A percentile compares a stretch with the other conserved stretches of the same genome.
These are phyloP conservation scores for Drosophila athabasca DNA, from an alignment of 1,140 invertebrate species.

Conservation along the genomic window DNA sequence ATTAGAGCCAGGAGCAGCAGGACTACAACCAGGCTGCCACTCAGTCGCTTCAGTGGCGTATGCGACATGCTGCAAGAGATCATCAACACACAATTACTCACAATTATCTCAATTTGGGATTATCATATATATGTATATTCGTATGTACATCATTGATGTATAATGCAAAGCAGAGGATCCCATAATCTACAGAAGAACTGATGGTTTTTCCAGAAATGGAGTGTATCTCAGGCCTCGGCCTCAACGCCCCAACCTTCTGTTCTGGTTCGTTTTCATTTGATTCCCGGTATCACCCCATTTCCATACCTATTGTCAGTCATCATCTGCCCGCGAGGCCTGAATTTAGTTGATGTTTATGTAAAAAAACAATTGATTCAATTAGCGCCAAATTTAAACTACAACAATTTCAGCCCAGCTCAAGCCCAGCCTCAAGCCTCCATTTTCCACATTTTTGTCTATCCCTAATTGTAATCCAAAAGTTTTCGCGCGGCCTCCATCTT, in stretches of 20 bases:
- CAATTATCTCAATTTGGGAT: not conserved
- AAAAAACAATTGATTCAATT: conserved; percentile 78
- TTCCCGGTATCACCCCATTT: conserved; percentile 7
- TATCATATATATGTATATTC: not conserved
- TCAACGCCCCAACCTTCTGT: too few relatives aligned
- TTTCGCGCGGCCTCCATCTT: not conserved
- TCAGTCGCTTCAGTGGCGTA: conserved; percentile 31
- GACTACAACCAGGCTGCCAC: conserved; percentile 26
- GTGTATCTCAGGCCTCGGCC: not conserved
- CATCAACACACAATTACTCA: conserved; percentile 3
- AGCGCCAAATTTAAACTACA: conserved; percentile 52
- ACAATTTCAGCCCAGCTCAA: conserved; percentile 18
- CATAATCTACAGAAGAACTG: too few relatives aligned
- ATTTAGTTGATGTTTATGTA: conserved; percentile 50
- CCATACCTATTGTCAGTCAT: conserved; percentile 43
- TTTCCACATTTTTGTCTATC: conserved; percentile 9
- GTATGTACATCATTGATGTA: not conserved
- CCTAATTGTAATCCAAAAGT: conserved; percentile 23
- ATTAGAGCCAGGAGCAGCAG: conserved; percentile 50
- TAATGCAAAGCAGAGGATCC: too few relatives aligned
- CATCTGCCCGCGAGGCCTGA: conserved; percentile 37
- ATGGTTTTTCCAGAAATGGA: too few relatives aligned
- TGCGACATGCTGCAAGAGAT: conserved; percentile 51
- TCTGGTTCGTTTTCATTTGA: not conserved
- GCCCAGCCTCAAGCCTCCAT: conserved; percentile 1